Percentiles rank a stretch among this genome's conserved stretches.
phyloP scores from a whole-genome alignment of 1,140 invertebrate species.

The Drosophila ercepeae region DNA sequence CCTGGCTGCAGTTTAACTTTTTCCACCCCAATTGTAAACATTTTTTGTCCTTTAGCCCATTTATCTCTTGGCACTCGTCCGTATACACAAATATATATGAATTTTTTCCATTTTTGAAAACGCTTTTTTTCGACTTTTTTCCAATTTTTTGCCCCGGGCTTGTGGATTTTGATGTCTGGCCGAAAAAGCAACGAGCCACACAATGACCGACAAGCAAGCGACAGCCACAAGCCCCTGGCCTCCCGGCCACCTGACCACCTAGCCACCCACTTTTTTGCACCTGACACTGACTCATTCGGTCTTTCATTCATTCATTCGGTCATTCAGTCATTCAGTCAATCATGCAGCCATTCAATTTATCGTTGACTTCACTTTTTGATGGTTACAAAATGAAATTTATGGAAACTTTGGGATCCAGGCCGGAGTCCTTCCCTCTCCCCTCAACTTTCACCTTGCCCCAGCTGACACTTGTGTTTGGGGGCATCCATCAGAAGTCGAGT shows the following conservation, averaged over 20 bases:
- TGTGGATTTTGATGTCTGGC: conserved; percentile 53
- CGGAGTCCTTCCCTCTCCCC: too few species aligned
- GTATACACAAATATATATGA: background rate
- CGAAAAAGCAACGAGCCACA: conserved; percentile 55
- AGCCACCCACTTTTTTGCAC: background rate
- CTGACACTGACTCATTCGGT: background rate
- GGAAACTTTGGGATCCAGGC: conserved; percentile 31
- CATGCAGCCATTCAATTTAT: conserved; percentile 77
- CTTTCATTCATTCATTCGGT: conserved; percentile 9
- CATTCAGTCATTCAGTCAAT: conserved; percentile 67
- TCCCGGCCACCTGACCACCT: background rate
- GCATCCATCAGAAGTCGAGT: conserved; percentile 49
- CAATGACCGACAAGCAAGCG: conserved; percentile 64
- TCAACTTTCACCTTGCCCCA: too few species aligned
- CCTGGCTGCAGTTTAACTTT: background rate
- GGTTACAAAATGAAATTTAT: conserved; percentile 80
- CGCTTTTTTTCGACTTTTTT: conserved; percentile 7
- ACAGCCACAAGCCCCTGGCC: conserved; percentile 17
- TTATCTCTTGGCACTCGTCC: conserved; percentile 18
- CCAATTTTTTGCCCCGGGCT: too few species aligned
- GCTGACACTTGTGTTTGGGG: conserved; percentile 28
- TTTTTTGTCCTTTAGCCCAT: conserved; percentile 7
- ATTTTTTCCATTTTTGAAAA: background rate
- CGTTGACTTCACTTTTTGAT: conserved; percentile 80
- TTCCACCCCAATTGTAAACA: background rate